Conservation (phyloP, 53 echinoderm and acorn worm species). For the Echinometra lucunter region DNA sequence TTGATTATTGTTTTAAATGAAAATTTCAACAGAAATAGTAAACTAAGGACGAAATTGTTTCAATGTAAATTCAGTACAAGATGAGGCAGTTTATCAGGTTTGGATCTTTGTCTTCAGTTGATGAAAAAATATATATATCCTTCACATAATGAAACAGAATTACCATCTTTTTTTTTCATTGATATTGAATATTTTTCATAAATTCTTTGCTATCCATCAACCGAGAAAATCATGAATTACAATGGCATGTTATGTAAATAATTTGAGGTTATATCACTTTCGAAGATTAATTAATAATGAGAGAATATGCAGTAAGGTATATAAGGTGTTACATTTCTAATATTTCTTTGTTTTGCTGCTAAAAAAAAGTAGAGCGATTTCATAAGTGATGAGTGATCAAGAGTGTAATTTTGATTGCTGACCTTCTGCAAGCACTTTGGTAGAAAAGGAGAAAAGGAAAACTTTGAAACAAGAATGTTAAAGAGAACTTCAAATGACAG, state of each 20-base stretch:
- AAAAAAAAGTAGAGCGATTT: background rate
- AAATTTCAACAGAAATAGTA: no score
- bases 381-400: background rate
- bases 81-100: no score
- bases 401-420: background rate
- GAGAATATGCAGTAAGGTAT: background rate
- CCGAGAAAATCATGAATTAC: background rate
- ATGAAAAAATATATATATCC: no score
- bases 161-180: no score
- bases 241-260: background rate
- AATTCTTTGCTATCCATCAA: background rate
- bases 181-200: no score
- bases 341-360: background rate
- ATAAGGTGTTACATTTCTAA: background rate
- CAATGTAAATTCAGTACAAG: no score
- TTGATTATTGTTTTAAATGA: no score
- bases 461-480: background rate
- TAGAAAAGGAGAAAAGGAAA: background rate
- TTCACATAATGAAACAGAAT: no score
- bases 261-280: background rate
- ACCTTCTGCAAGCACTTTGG: background rate
- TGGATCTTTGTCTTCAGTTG: no score
- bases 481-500: background rate
- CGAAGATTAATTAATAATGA: background rate
- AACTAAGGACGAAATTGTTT: no score